These are phyloP conservation scores for Anthrax anthrax DNA, from an alignment of 2,888 invertebrate genomes.

Conservation along the genomic window DNA sequence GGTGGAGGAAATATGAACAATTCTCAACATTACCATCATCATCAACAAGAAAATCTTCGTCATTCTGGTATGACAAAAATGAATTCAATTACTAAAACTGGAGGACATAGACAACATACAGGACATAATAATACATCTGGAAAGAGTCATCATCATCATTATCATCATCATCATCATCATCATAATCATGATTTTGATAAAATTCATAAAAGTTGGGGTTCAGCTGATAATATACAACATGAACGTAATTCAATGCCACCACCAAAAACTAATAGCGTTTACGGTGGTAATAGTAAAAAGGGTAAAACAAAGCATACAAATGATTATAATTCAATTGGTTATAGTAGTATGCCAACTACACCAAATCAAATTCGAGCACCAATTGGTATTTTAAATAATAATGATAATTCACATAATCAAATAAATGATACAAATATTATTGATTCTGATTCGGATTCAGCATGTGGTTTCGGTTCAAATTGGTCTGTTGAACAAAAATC, in stretches of 20 bases:
- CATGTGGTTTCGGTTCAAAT: constrained; percentile 69
- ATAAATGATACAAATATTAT: constrained; percentile 29
- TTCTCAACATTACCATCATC: constrained; percentile 37
- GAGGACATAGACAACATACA: constrained; percentile 18
- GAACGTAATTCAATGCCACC: constrained; percentile 52
- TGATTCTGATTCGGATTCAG: constrained; percentile 78
- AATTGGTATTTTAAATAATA: constrained; percentile 15
- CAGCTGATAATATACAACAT: constrained; percentile 73
- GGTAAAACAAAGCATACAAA: constrained; percentile 47
- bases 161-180: constrained; percentile 11
- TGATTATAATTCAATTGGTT: constrained; percentile 32
- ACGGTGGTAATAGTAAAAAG: constrained; percentile 49
- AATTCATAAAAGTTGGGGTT: constrained; percentile 78
- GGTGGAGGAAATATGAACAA: constrained; percentile 39
- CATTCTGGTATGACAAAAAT: constrained; percentile 21
- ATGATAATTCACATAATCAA: constrained; percentile 12
- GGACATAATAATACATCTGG: constrained; percentile 22
- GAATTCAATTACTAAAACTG: constrained; percentile 25
- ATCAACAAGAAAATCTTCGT: constrained; percentile 33
- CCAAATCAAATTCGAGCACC: constrained; percentile 44
- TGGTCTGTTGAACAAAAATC: constrained; percentile 41
- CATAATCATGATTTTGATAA: constrained; percentile 42
- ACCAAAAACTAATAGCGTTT: constrained; percentile 46
- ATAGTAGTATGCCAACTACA: constrained; percentile 52
- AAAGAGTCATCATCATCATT: constrained; percentile 9